Base-by-base conservation (phyloP, 2,797 vertebrate genomes). In the Alca torda region DNA sequence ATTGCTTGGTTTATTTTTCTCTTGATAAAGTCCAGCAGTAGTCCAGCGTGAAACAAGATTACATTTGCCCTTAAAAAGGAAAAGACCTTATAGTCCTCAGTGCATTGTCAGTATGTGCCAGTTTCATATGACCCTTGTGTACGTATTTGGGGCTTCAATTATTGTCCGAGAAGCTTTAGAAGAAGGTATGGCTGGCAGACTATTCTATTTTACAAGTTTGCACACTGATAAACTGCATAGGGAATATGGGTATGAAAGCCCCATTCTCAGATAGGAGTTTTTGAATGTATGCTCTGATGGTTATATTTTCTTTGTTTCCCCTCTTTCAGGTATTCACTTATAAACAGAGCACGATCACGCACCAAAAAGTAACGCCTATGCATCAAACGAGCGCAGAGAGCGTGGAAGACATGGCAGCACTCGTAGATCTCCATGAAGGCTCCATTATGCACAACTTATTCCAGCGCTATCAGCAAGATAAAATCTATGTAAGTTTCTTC, bases 361-460 rank as follows among this genome's bases (percentile, higher is more conserved):
- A 98, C 45, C 99, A 99, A 97, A 99, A 99, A 97, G 99, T 99
- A 86, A 99, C 98, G 0, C 97, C 98, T 41, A 99, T 99, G 99
- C 99, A 99, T 96, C 98, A 96, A 81, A 98, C 97, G 91, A 98
- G 98, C 23, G 11, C 96, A 63, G 91, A 95, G n/a, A 98, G 99
- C 0, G 98, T 99, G 96, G 99, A 99, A 95, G 99, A 99, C 98
- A 99, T 99, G 99, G 98, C 99, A n/a, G 81, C 98, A 3, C 97
- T 99, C 8, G 91, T 98, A 31, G 99, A 99, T 95, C 99, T 99
- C 9, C 99, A 99, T 1, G 99, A 99, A 10, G 99, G 99, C 4
- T 99, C 99, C 95, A 99, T 99, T 97, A 98, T 99, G 98, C 98
- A 99, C 98, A 99, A 99, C 97, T 97, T 99, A 24, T 98, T 98